A percentile compares a stretch with the other conserved stretches of the same genome.
These are phyloP conservation scores for Hucho hucho DNA, from an alignment of 2,113 vertebrate species.

Conservation along the genomic window DNA sequence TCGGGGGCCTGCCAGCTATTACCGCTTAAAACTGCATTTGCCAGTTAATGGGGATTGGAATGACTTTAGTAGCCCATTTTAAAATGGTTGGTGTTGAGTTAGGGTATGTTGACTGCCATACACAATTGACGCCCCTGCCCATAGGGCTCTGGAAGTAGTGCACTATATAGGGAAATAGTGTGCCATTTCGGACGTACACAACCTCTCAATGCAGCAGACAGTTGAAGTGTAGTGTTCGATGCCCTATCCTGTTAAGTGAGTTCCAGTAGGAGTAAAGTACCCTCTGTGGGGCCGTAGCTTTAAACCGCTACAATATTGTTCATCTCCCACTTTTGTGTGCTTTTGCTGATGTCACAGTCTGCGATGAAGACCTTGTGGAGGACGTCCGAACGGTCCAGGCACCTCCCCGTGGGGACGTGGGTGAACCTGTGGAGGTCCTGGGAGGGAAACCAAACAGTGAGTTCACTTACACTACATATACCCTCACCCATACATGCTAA, in stretches of 20 bases:
- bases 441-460: conserved; percentile 12
- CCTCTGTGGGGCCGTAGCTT: conserved; percentile 62
- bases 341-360: conserved; percentile 88
- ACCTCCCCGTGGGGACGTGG: conserved; percentile 84
- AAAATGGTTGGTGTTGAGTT: no score
- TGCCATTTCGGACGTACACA: neutral
- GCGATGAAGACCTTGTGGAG: conserved; percentile 93
- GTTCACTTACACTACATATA: no score
- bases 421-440: conserved; percentile 90
- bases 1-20: no score
- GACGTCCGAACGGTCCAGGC: conserved; percentile 93
- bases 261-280: neutral
- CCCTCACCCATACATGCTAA: no score
- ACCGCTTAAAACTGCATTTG: no score
- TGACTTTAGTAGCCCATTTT: no score
- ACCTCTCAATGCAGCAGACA: conserved; percentile 82
- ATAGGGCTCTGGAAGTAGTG: no score
- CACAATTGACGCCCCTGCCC: no score
- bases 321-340: conserved; percentile 96
- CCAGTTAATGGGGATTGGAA: no score
- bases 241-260: no score
- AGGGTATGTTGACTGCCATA: no score
- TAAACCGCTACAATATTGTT: conserved; percentile 95
- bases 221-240: conserved; percentile 12
- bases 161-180: no score